A percentile compares a stretch with the other conserved stretches of the same genome.
Conservation (phyloP, 2,888 invertebrate species). For the Caenorhabditis auriculariae region DNA sequence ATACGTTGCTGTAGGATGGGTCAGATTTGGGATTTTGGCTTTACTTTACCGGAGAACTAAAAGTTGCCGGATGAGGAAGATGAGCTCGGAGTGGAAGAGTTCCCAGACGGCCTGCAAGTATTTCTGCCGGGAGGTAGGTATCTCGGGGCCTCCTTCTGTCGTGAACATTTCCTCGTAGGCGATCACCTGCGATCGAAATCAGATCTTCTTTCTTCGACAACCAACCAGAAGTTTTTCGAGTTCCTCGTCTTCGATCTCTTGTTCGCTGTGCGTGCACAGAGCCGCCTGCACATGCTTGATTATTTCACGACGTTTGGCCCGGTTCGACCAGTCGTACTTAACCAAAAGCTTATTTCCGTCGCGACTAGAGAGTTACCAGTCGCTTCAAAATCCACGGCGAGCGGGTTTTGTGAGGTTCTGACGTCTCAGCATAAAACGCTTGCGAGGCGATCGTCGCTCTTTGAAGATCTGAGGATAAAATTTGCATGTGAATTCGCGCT, state of each 20-base stretch:
- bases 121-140: conserved; percentile 23
- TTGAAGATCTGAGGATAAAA: conserved; percentile 56
- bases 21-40: neutral
- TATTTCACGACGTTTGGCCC: conserved; percentile 64
- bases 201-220: conserved; percentile 2
- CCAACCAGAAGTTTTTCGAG: conserved; percentile 55
- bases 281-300: conserved; percentile 62
- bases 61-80: conserved; percentile 71
- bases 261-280: conserved; percentile 51
- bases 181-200: conserved; percentile 27
- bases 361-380: conserved; percentile 37
- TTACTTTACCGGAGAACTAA: conserved; percentile 69
- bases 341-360: conserved; percentile 9
- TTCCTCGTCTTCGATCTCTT: conserved; percentile 58
- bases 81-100: conserved; percentile 71
- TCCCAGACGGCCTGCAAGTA: conserved; percentile 67
- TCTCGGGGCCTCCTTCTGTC: conserved; percentile 21
- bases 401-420: conserved; percentile 44
- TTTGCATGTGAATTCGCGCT: too few relatives aligned
- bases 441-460: conserved; percentile 63
- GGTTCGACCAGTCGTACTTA: conserved; percentile 69
- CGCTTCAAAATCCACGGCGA: conserved; percentile 63
- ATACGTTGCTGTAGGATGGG: conserved; percentile 66
- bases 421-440: conserved; percentile 61
- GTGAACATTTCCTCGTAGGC: conserved; percentile 60